Evolutionary conservation across 2,797 vertebrate genomes (phyloP).

Genomic region (Gouania willdenowi): DNA sequence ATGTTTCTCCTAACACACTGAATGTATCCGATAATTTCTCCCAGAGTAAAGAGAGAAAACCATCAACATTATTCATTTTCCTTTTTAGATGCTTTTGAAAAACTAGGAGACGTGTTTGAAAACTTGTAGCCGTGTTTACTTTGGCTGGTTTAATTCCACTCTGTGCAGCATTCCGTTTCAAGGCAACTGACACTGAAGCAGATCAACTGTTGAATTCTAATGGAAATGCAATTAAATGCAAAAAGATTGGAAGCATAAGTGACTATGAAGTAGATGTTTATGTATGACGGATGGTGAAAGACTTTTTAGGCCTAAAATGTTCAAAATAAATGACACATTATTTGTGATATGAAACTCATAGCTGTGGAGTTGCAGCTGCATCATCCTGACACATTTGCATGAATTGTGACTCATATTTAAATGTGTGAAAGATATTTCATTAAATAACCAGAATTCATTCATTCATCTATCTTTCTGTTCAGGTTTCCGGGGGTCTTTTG

Average conservation of each 20-base stretch:
- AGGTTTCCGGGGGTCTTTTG: too few species aligned
- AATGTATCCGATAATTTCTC: conserved; percentile 26
- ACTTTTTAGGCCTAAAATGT: conserved; percentile 6
- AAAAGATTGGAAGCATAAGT: conserved; percentile 27
- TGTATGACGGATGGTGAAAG: conserved; percentile 24
- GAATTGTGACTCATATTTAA: too few species aligned
- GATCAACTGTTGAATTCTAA: conserved; percentile 45
- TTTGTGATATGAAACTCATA: conserved; percentile 8
- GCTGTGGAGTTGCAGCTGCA: too few species aligned
- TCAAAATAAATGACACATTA: not conserved
- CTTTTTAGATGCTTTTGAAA: conserved; percentile 45
- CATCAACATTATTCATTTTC: conserved; percentile 56
- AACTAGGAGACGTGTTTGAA: conserved; percentile 49
- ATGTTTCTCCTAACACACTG: conserved; percentile 26
- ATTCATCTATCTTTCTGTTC: too few species aligned
- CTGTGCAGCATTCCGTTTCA: conserved; percentile 44
- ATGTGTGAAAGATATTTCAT: too few species aligned
- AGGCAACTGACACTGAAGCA: conserved; percentile 42
- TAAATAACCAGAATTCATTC: too few species aligned
- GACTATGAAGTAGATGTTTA: conserved; percentile 32
- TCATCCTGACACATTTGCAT: not conserved
- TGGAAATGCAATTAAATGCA: conserved; percentile 49
- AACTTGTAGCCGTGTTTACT: conserved; percentile 65
- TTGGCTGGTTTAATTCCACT: conserved; percentile 50
- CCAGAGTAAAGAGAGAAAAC: conserved; percentile 19